A percentile compares a stretch with the other conserved stretches of the same genome.
Conservation (phyloP, 2,888 invertebrate species). For the Caenorhabditis japonica region DNA sequence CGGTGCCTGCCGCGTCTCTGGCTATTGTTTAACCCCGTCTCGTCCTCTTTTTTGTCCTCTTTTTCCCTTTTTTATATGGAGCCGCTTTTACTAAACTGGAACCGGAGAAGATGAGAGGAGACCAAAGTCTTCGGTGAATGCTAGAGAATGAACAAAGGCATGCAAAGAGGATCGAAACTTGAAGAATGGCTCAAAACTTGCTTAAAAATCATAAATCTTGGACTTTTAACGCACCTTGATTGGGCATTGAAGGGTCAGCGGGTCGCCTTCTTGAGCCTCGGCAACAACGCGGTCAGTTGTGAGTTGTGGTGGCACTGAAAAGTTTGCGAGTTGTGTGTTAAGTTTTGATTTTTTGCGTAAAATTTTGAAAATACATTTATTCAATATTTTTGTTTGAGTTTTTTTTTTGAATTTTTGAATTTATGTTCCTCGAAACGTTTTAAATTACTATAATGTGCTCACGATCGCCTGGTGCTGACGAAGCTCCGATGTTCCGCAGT, state of each 20-base stretch:
- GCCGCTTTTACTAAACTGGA: slow-evolving; percentile 26
- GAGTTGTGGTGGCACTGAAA: slow-evolving; percentile 71
- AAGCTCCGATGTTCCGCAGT: too few species aligned
- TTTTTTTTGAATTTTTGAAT: too few species aligned
- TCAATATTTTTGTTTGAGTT: too few species aligned
- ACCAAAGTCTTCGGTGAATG: background rate
- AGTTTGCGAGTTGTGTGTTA: background rate
- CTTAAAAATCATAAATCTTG: slow-evolving; percentile 5
- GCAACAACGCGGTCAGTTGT: slow-evolving; percentile 12
- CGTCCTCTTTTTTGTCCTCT: slow-evolving; percentile 7
- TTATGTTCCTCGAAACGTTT: background rate
- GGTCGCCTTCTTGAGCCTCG: slow-evolving; percentile 80
- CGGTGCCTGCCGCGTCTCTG: slow-evolving; percentile 43
- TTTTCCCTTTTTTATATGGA: slow-evolving; percentile 26
- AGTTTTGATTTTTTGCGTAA: background rate
- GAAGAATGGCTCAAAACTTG: too few species aligned
- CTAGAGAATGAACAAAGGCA: slow-evolving; percentile 7
- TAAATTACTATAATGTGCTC: background rate
- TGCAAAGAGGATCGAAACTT: too few species aligned
- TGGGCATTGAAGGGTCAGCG: slow-evolving; percentile 79
- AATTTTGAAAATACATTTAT: too few species aligned
- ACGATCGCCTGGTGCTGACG: too few species aligned
- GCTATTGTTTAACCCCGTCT: slow-evolving; percentile 48
- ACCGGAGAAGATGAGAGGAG: too few species aligned
- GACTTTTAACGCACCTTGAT: slow-evolving; percentile 41